Percentiles rank a stretch among this genome's conserved stretches.
Conservation (phyloP, 2,797 vertebrate species). For the Notolabrus celidotus region DNA sequence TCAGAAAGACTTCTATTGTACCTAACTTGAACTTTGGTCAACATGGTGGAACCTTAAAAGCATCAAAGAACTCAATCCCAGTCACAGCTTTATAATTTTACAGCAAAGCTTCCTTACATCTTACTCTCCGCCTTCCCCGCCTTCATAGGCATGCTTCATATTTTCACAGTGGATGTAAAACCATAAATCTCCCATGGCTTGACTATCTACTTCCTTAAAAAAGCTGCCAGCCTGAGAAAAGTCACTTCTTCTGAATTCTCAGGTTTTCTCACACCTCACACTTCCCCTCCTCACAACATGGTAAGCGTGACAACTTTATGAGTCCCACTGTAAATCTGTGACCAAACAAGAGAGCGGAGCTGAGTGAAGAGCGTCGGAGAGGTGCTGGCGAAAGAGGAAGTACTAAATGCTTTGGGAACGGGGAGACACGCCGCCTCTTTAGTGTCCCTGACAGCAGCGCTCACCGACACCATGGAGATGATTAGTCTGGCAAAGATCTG, state of each 20-base stretch:
- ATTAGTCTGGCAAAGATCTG: constrained; percentile 85
- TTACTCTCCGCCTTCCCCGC: too few species aligned
- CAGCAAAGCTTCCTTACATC: too few species aligned
- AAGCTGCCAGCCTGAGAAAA: constrained; percentile 65
- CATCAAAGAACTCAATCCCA: too few species aligned
- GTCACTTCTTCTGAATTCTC: constrained; percentile 75
- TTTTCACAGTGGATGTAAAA: constrained; percentile 65
- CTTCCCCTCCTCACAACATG: constrained; percentile 46
- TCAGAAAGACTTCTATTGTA: too few species aligned
- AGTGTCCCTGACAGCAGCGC: constrained; percentile 85
- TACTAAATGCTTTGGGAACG: constrained; percentile 82
- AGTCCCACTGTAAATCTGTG: constrained; percentile 73
- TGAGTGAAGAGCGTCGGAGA: constrained; percentile 58
- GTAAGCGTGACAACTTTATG: constrained; percentile 75
- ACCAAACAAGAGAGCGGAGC: constrained; percentile 65
- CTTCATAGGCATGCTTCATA: constrained; percentile 6
- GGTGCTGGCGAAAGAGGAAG: constrained; percentile 82
- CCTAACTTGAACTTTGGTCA: too few species aligned
- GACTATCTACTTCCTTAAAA: constrained; percentile 72
- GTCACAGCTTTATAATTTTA: not conserved
- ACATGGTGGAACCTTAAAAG: too few species aligned
- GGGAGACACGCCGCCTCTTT: constrained; percentile 83
- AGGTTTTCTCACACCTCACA: constrained; percentile 70
- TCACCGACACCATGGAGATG: constrained; percentile 83
- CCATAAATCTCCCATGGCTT: constrained; percentile 54